A percentile compares a stretch with the other conserved stretches of the same genome.
Evolutionary conservation across 2,113 vertebrate genomes (phyloP).

Genomic region (Callorhinus ursinus): DNA sequence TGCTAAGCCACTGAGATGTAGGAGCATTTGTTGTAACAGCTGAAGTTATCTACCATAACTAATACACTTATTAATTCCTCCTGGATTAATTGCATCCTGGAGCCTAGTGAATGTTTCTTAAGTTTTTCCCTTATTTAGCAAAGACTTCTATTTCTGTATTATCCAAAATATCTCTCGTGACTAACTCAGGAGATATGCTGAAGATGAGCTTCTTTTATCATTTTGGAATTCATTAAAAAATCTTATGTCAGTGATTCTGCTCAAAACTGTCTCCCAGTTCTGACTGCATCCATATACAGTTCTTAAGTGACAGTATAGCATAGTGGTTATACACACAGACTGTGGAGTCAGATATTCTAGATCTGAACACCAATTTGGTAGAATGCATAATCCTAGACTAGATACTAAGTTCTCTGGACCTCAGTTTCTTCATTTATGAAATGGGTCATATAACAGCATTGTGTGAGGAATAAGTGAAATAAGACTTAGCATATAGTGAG

Average conservation of each 20-base stretch:
- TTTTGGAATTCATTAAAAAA: conserved; percentile 2
- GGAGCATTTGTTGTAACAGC: background rate
- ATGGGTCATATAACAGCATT: background rate
- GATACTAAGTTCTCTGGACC: background rate
- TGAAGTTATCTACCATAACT: background rate
- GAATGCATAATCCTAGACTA: background rate
- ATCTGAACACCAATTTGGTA: background rate
- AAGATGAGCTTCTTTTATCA: background rate
- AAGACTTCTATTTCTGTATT: background rate
- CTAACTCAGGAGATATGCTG: background rate
- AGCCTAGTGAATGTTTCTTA: background rate
- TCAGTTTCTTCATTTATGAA: background rate
- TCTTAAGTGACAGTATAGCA: background rate
- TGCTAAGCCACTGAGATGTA: background rate
- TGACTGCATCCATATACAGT: background rate
- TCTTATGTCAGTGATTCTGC: background rate
- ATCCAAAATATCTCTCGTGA: background rate
- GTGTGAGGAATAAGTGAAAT: background rate
- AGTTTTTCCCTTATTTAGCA: background rate
- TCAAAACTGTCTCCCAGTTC: background rate
- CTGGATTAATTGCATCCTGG: background rate
- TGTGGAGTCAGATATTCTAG: background rate
- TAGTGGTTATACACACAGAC: background rate
- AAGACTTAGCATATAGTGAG: background rate
- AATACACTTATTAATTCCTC: background rate